These are phyloP conservation scores for human DNA, from an alignment of 2,113 vertebrate species.

Conservation along the genomic window DNA sequence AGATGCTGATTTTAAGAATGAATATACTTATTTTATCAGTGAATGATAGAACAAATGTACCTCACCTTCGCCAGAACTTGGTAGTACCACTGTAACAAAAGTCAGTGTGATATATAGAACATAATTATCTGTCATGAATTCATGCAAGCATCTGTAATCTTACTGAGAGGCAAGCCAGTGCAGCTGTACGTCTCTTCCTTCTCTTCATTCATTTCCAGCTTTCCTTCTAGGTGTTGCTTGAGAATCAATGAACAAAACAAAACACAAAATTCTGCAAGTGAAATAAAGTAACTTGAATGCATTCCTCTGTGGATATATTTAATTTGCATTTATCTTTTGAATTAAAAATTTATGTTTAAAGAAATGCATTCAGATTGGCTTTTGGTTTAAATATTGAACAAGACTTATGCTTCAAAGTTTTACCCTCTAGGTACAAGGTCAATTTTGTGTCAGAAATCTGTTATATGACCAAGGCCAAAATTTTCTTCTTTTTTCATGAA, in stretches of 20 bases:
- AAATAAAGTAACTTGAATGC: not conserved
- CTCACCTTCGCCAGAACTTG: not conserved
- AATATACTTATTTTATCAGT: not conserved
- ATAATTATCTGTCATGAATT: not conserved
- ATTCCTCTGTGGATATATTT: slow-evolving; percentile 23
- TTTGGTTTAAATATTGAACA: slow-evolving; percentile 32
- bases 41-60: not conserved
- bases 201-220: not conserved
- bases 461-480: not conserved
- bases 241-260: not conserved
- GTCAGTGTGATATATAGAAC: not conserved
- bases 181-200: not conserved
- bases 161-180: not conserved
- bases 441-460: slow-evolving; percentile 30
- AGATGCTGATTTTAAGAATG: not conserved
- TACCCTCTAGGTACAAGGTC: slow-evolving; percentile 1
- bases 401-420: slow-evolving; percentile 39
- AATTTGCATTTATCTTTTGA: slow-evolving; percentile 46
- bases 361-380: not conserved
- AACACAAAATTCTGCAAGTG: not conserved
- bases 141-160: not conserved
- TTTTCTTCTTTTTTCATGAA: slow-evolving; percentile 15
- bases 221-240: not conserved
- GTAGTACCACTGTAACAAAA: not conserved
- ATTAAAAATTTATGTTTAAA: slow-evolving; percentile 48